These are phyloP conservation scores for Morelia viridis DNA, from an alignment of 2,797 vertebrate species.

Conservation along the genomic window DNA sequence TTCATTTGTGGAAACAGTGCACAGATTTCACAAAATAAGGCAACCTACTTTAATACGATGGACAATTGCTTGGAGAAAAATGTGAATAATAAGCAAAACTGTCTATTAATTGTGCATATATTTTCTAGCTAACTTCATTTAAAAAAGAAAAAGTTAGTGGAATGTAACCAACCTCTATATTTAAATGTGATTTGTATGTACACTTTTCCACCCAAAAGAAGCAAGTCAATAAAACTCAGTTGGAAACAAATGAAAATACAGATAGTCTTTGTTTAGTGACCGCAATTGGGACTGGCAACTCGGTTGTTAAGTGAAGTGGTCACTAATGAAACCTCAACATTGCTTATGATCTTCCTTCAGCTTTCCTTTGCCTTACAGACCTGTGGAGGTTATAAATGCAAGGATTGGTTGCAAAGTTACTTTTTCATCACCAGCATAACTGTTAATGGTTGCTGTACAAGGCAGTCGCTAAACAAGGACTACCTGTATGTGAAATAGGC, in stretches of 20 bases:
- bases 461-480: no score
- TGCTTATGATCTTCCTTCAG: no score
- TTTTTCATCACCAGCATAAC: no score
- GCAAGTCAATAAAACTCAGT: not conserved
- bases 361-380: no score
- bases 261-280: not conserved
- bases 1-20: not conserved
- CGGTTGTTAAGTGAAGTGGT: not conserved
- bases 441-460: no score
- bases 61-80: not conserved
- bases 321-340: not conserved
- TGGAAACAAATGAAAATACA: not conserved
- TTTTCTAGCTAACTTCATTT: not conserved
- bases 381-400: no score
- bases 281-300: not conserved
- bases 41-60: not conserved
- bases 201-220: not conserved
- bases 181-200: not conserved
- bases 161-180: not conserved
- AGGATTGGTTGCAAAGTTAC: no score
- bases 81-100: not conserved
- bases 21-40: not conserved
- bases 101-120: not conserved
- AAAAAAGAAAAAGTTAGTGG: not conserved
- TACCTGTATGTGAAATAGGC: no score